Base-by-base conservation (phyloP, 2,888 invertebrate species). In the Boloria selene region DNA sequence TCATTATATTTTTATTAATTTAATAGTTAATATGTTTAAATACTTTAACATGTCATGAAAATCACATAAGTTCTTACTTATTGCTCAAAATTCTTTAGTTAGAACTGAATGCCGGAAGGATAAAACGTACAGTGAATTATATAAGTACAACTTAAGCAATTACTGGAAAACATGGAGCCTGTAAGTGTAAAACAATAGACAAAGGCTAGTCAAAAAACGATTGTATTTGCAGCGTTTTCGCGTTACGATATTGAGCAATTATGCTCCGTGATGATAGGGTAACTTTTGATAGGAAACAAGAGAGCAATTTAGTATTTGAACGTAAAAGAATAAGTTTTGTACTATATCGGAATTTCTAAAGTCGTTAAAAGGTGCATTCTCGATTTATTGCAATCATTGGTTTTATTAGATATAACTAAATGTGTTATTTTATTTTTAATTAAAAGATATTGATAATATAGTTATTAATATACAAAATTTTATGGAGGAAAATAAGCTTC, bases 131-230 rank as follows among this genome's bases (percentile, higher is more conserved):
- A 10, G 10, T 38, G 31, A 38, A 38, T 22, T 22, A 22, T 22
- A 38, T 38, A 7, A 7, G 10, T 38, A 38, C 10, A 31, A 31
- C 7, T 31, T 31, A 31, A 31, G 3, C 10, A 38, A 10, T 38
- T 38, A 38, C 31, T 7, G 10, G 10, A 10, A 7, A 38, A 38
- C 10, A 38, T 38, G 10, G 26, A 56, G 45, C 13, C n/a, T 26
- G 13, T n/a, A 13, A 16, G 45, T 22, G 16, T 3, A 26, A 2
- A 56, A 22, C 22, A 22, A 45, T 45, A 5, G 42, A 56, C 45
- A 56, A 56, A n/a, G 44, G 13, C 56, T 56, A 68, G 61, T 65
- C 62, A 59, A 18, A 50, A 55, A 49, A 55, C 55, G 45, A 42
- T 63, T 44, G 55, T 55, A 18, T 42, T 54, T 62, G 56, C 22